Evolutionary conservation across 2,113 vertebrate species (phyloP), one percentile per base, ranked within the genome.

Genomic region (Pithys albifrons): DNA sequence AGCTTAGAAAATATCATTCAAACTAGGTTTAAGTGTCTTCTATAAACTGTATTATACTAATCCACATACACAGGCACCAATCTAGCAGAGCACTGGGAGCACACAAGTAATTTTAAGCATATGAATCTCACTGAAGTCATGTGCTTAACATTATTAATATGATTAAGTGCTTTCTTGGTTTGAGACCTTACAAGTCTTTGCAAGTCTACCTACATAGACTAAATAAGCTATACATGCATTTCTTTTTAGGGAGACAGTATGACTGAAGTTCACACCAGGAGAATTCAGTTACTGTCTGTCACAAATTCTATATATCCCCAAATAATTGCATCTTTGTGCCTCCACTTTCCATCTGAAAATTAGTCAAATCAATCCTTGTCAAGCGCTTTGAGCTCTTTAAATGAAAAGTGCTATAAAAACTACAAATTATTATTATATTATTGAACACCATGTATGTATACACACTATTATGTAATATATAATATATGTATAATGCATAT

Each of bases 401-500:
- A 96, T 93, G 88, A 93, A 96, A 96, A 96, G 93, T 97, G 95
- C 95, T 96, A 96, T 90, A 91, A 90, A 96, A 95, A 86, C 55
- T 88, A 91, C 95, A 96, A 96, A 97, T 90, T 88, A 95, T 96
- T 96, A 96, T 96, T 96, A 93, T 97, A 96, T 95, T 97, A 96
- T 96, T 96, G 93, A 98, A 98, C 97, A 98, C 97, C 96, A 96
- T 97, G 97, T 98, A 98, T 98, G 98, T 98, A 98, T 98, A 98
- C 98, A 98, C 97, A 97, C 96, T 98, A 98, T 98, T 97, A 97
- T 98, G 98, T 98, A 98, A 98, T 97, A 98, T 98, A 98, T 98
- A 98, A 98, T 98, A 98, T 98, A 98, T 98, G 97, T 98, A 98
- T 98, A 98, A 98, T 97, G 98, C 98, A 98, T 98, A 98, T 98